Percentiles rank a stretch among this genome's conserved stretches.
Conservation (phyloP, 2,113 vertebrate species). For the Psettodes erumei region DNA sequence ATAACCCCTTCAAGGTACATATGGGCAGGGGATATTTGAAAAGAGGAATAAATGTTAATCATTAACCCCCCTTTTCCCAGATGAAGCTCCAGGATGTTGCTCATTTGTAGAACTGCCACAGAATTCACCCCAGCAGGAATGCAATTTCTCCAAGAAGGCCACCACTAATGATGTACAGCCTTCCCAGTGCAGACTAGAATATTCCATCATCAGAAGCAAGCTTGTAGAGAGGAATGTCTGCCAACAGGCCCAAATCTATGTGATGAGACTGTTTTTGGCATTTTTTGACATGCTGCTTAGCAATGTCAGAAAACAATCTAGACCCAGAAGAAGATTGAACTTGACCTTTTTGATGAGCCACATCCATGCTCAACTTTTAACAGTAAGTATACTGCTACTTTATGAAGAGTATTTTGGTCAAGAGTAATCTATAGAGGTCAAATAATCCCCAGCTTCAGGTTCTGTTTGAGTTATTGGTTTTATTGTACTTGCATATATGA, state of each 20-base stretch:
- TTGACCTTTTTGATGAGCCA: not conserved
- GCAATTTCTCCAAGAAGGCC: not conserved
- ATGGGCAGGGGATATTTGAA: not conserved
- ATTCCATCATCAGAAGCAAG: not conserved
- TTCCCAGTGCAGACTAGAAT: not conserved
- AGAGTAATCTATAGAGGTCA: not conserved
- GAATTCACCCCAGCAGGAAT: not conserved
- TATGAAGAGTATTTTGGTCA: not conserved
- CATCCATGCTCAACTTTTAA: not conserved
- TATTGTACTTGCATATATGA: not conserved
- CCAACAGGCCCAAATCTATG: not conserved
- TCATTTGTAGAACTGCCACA: not conserved
- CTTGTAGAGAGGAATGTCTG: not conserved
- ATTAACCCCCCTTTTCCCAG: too few species aligned
- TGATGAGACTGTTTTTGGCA: not conserved
- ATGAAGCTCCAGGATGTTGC: not conserved
- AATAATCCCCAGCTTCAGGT: not conserved
- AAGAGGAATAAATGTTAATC: not conserved
- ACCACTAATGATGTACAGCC: constrained; percentile 1
- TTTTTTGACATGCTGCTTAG: not conserved
- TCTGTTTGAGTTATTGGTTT: too few species aligned
- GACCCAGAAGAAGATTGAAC: not conserved
- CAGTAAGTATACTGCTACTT: not conserved
- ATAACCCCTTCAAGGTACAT: not conserved
- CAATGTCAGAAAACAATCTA: not conserved